phyloP scores from a whole-genome alignment of 1,140 invertebrate genomes.

The Lordiphosa clarofinis region DNA sequence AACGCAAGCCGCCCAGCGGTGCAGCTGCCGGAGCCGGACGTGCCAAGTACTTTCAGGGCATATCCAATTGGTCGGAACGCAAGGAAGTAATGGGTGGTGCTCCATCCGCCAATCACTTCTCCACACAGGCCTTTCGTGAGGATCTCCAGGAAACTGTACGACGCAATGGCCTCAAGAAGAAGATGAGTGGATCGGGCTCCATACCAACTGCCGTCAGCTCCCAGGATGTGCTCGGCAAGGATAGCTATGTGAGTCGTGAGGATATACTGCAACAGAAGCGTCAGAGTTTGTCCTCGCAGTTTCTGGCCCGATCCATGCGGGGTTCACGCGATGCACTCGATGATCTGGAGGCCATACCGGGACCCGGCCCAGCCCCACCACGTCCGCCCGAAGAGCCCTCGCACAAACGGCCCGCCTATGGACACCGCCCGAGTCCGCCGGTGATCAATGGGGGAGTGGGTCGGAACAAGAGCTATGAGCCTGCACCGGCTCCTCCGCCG shows the following conservation, averaged over 20 bases:
- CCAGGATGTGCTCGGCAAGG: constrained; percentile 15
- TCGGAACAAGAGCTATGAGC: constrained; percentile 45
- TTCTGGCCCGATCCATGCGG: constrained; percentile 59
- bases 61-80: constrained; percentile 88
- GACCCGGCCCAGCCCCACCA: constrained; percentile 8
- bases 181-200: constrained; percentile 20
- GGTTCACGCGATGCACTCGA: constrained; percentile 62
- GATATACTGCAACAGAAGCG: constrained; percentile 76
- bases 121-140: constrained; percentile 74
- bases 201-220: not conserved
- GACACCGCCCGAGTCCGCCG: constrained; percentile 27
- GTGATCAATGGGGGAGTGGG: constrained; percentile 14
- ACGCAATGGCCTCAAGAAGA: constrained; percentile 62
- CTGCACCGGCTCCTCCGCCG: constrained; percentile 3
- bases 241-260: constrained; percentile 73
- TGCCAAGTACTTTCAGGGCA: constrained; percentile 85
- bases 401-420: constrained; percentile 48
- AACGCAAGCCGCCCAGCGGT: constrained; percentile 36
- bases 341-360: constrained; percentile 61
- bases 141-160: constrained; percentile 77
- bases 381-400: constrained; percentile 37
- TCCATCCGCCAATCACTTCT: constrained; percentile 59
- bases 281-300: constrained; percentile 71
- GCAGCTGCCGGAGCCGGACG: constrained; percentile 17
- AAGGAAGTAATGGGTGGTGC: constrained; percentile 69